These are phyloP conservation scores for Spialia ferax DNA, from an alignment of 2,888 invertebrate species.

Conservation along the genomic window DNA sequence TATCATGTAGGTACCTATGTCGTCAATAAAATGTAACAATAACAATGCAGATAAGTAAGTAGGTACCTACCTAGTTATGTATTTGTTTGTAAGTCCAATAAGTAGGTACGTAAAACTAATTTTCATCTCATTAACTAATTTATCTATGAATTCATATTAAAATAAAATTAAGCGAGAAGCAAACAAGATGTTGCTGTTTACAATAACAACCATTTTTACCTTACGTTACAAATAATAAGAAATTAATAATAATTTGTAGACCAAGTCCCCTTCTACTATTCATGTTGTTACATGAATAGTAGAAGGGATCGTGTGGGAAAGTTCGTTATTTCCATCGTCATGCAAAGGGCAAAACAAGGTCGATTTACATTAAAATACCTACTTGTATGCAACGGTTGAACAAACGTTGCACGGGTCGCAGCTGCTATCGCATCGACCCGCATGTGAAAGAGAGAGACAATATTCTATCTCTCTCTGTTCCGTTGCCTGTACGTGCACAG, in stretches of 20 bases:
- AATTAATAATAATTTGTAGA: not conserved
- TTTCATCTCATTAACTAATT: too few relatives aligned
- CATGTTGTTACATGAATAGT: not conserved
- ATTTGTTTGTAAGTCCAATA: too few relatives aligned
- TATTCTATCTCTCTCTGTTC: not conserved
- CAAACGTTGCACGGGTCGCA: slow-evolving; percentile 9
- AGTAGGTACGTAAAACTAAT: too few relatives aligned
- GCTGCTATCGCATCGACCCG: slow-evolving; percentile 11
- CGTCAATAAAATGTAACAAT: too few relatives aligned
- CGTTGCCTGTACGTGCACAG: not conserved
- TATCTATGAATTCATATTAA: too few relatives aligned
- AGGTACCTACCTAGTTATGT: too few relatives aligned
- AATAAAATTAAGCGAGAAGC: too few relatives aligned
- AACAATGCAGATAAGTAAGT: too few relatives aligned
- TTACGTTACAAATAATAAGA: too few relatives aligned
- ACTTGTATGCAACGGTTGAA: not conserved
- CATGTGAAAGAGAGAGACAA: not conserved
- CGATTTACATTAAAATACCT: slow-evolving; percentile 12
- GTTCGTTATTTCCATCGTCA: slow-evolving; percentile 21
- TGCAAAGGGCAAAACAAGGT: slow-evolving; percentile 21
- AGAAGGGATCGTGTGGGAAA: slow-evolving; percentile 38
- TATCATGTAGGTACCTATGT: too few relatives aligned
- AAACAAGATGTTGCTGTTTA: too few relatives aligned
- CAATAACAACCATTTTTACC: too few relatives aligned
- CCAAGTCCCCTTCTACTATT: not conserved